phyloP scores from a whole-genome alignment of 1,140 invertebrate genomes.

The Colletes gigas region DNA sequence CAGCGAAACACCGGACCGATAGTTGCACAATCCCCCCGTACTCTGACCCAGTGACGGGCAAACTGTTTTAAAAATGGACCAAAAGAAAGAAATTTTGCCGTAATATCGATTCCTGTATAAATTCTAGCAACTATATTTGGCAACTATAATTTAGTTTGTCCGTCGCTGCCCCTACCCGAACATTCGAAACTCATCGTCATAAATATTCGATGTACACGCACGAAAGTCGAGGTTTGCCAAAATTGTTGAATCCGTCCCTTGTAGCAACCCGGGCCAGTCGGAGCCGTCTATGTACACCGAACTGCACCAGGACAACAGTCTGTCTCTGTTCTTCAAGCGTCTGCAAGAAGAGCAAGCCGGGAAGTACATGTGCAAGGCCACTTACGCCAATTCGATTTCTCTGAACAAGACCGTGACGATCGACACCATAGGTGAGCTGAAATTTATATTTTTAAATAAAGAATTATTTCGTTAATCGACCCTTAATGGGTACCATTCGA shows the following conservation, averaged over 20 bases:
- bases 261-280: constrained; percentile 73
- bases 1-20: constrained; percentile 17
- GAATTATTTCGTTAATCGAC: too few species aligned
- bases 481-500: too few species aligned
- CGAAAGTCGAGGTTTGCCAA: neutral
- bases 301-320: constrained; percentile 82
- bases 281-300: constrained; percentile 85
- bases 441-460: neutral
- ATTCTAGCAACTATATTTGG: too few species aligned
- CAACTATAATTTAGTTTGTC: too few species aligned
- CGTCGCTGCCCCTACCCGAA: neutral
- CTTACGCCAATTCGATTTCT: constrained; percentile 86
- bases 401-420: constrained; percentile 86
- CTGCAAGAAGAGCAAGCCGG: constrained; percentile 89
- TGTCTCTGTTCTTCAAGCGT: constrained; percentile 88
- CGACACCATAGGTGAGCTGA: constrained; percentile 86
- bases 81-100: too few species aligned
- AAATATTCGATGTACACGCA: neutral
- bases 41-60: too few species aligned
- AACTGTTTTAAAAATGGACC: too few species aligned
- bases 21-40: neutral
- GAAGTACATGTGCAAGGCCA: constrained; percentile 90
- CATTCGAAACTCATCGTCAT: constrained; percentile 2
- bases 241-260: constrained; percentile 50
- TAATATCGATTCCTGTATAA: too few species aligned